Conservation (phyloP, 1,140 invertebrate genomes). For the Saxidomus purpurata region DNA sequence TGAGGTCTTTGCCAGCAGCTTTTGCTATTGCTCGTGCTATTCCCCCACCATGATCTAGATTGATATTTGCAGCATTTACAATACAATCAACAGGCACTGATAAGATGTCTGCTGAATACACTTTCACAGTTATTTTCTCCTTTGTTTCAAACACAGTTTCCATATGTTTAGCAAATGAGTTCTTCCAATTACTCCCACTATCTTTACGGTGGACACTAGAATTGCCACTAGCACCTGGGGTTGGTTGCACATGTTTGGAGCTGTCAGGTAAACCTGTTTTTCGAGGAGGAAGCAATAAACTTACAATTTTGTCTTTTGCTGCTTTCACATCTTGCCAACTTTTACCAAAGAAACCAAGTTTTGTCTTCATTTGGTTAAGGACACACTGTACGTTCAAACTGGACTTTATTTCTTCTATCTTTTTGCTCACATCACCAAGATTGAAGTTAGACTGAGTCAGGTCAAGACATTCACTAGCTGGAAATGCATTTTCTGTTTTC, state of each 20-base stretch:
- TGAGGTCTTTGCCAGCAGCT: constrained; percentile 30
- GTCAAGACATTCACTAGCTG: neutral
- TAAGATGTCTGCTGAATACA: constrained; percentile 91
- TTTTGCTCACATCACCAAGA: neutral
- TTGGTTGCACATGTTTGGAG: too few species aligned
- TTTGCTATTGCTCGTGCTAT: constrained; percentile 42
- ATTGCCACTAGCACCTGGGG: too few species aligned
- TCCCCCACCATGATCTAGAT: constrained; percentile 23
- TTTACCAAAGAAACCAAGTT: neutral
- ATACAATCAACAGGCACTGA: constrained; percentile 24
- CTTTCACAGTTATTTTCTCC: constrained; percentile 56
- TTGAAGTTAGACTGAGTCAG: neutral
- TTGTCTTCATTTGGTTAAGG: neutral
- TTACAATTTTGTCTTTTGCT: neutral
- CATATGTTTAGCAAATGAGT: neutral
- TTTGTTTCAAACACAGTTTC: neutral
- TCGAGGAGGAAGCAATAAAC: neutral
- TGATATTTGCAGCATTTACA: constrained; percentile 48
- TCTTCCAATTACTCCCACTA: too few species aligned
- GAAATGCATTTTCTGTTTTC: neutral
- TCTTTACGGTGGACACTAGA: too few species aligned
- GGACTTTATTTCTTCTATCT: neutral
- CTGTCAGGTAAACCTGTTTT: neutral
- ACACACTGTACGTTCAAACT: neutral
- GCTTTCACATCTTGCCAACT: neutral